phyloP scores from a whole-genome alignment of 2,797 vertebrate species.

The Hemitrygon akajei region DNA sequence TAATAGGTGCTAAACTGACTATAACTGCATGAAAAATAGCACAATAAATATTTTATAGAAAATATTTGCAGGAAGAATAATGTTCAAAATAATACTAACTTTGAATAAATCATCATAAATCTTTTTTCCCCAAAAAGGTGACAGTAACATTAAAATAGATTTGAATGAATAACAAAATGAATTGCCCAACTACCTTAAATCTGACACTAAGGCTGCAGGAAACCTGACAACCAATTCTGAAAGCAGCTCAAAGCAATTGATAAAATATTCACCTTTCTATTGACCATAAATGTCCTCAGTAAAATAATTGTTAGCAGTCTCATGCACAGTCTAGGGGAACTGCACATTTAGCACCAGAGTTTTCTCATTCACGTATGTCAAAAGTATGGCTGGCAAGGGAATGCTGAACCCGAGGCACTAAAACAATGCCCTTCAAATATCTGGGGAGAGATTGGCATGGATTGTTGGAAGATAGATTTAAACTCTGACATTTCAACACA shows the following conservation, averaged over 20 bases:
- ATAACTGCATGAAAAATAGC: neutral
- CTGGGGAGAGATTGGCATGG: neutral
- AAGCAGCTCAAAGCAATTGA: neutral
- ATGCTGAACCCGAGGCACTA: neutral
- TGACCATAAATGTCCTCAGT: neutral
- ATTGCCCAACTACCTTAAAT: neutral
- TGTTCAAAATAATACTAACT: neutral
- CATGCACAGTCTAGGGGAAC: neutral
- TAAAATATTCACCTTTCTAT: neutral
- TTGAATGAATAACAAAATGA: neutral
- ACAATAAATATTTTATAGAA: neutral
- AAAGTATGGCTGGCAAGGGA: neutral
- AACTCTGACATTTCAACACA: neutral
- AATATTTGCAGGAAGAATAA: neutral
- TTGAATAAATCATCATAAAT: neutral
- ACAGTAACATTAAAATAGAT: neutral
- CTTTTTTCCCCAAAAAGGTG: neutral
- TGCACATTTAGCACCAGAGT: neutral
- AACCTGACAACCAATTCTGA: neutral
- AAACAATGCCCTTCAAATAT: neutral
- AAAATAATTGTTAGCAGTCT: neutral
- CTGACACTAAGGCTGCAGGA: neutral
- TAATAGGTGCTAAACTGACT: neutral
- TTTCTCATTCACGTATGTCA: neutral
- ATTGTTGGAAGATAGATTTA: neutral